Evolutionary conservation across 2,888 invertebrate genomes (phyloP).

Genomic region (Horisme vitalbata): DNA sequence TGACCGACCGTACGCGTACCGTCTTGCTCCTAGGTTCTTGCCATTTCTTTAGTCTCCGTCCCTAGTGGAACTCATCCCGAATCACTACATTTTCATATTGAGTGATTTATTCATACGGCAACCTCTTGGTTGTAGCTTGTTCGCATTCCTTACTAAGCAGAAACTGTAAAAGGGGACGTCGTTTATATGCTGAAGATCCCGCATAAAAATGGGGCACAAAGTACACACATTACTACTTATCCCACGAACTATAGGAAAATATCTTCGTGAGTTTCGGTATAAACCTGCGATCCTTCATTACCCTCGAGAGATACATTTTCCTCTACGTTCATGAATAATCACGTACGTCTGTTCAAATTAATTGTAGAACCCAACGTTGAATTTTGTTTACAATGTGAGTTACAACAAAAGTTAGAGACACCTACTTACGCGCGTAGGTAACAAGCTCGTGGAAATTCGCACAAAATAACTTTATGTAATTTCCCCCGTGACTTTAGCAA

Average conservation of each 20-base stretch:
- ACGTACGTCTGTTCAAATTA: constrained; percentile 13
- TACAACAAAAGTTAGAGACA: constrained; percentile 24
- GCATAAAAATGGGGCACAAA: constrained; percentile 35
- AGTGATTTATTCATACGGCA: constrained; percentile 48
- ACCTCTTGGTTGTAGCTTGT: constrained; percentile 20
- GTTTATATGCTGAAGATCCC: constrained; percentile 31
- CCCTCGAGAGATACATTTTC: constrained; percentile 13
- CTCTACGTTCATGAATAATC: constrained; percentile 17
- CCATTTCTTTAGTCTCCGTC: too few species aligned
- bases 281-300: constrained; percentile 8
- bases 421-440: constrained; percentile 24
- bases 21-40: too few species aligned
- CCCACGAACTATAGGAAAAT: constrained; percentile 28
- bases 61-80: constrained; percentile 42
- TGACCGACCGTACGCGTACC: constrained; percentile 21
- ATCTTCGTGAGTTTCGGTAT: constrained; percentile 14
- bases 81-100: constrained; percentile 55
- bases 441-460: constrained; percentile 32
- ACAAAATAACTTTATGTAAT: constrained; percentile 37
- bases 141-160: constrained; percentile 31
- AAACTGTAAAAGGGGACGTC: constrained; percentile 29
- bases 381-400: constrained; percentile 17
- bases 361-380: constrained; percentile 11
- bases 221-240: constrained; percentile 32
- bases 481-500: constrained; percentile 36